Evolutionary conservation across 2,113 vertebrate genomes (phyloP), one percentile per base, ranked within the genome.

Genomic region (Nettapus auritus): DNA sequence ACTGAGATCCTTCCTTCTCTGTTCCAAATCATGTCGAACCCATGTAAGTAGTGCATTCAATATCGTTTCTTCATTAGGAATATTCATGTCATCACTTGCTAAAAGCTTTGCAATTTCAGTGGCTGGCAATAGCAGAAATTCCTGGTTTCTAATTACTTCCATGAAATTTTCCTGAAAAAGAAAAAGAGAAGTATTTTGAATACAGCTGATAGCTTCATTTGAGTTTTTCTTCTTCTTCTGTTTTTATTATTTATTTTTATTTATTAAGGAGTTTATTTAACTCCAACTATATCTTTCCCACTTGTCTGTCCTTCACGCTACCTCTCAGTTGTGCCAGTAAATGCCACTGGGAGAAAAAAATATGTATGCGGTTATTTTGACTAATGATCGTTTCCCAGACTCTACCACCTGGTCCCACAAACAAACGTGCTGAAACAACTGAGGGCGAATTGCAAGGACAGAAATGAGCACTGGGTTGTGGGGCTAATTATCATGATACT

Each of bases 51-150:
- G 97, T 25, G 99, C 99, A 52, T 98, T 99, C 60, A 99, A 96
- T 86, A 99, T 98, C 1, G 99, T 99, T 97, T 99, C 99, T 95
- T 99, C 99, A 36, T 99, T 98, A 25, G 99, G 99, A 92, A 99
- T 99, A 52, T 99, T 99, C 98, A 99, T 99, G 91, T 99, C 99
- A 86, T 99, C 99, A 31, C 99, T 99, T 36, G 98, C 98, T 95
- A 99, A 98, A 74, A 99, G 98, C 95, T 98, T 99, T 95, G 99
- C 98, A 94, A 99, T 99, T 98, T 99, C 99, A 70, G 98, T 98
- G 89, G 98, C 96, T 34, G 99, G 99, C 62, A 99, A 97, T 86
- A 99, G 97, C 9, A 99, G 97, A 96, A 99, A 99, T 96, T 99
- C 99, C 96, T 99, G 99, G 96, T 99, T 99, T 96, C 98, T 98